phyloP scores from a whole-genome alignment of 2,797 vertebrate species.

The Chlorospingus flavigularis region DNA sequence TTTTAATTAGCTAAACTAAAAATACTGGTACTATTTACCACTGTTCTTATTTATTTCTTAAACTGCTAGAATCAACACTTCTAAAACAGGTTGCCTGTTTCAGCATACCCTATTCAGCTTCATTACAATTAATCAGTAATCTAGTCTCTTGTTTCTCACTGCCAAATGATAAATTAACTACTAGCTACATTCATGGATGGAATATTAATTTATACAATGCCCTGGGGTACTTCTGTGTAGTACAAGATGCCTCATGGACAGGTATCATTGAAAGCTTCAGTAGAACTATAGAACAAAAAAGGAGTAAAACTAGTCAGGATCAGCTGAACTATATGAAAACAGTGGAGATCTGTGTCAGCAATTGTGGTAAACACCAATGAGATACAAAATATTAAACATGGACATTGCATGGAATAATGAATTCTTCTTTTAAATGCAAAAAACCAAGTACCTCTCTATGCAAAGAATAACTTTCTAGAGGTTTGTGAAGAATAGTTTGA shows the following conservation, averaged over 20 bases:
- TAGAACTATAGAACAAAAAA: neutral
- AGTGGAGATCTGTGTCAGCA: neutral
- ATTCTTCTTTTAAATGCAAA: neutral
- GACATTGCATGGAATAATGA: neutral
- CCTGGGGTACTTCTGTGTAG: neutral
- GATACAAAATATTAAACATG: neutral
- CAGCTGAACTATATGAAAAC: neutral
- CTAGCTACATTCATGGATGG: conserved; percentile 1
- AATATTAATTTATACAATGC: conserved; percentile 55
- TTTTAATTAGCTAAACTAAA: conserved; percentile 40
- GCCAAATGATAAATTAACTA: conserved; percentile 54
- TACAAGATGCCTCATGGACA: neutral
- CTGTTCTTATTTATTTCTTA: neutral
- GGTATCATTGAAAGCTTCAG: neutral
- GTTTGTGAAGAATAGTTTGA: neutral
- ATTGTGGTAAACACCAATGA: neutral
- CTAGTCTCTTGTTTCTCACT: conserved; percentile 30
- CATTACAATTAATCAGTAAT: conserved; percentile 58
- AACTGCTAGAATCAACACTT: neutral
- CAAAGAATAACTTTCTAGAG: neutral
- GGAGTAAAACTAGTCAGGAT: neutral
- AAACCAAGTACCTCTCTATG: neutral
- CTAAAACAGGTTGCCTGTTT: neutral
- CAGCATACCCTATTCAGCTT: neutral
- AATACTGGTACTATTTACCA: neutral